Evolutionary conservation across 2,113 vertebrate genomes (phyloP).

Genomic region (Trinectes maculatus): DNA sequence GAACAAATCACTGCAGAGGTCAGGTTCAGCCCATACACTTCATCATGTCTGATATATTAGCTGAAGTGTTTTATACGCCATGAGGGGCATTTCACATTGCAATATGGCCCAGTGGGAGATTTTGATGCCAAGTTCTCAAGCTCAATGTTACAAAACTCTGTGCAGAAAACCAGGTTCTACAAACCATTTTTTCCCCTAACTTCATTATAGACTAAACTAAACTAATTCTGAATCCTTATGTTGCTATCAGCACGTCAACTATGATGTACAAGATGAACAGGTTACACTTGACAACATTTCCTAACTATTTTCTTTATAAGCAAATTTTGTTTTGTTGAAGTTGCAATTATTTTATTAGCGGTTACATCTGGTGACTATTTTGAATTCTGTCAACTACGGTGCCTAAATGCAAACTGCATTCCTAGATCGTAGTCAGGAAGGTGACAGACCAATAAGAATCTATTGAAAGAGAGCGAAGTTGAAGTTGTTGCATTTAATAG

Average conservation of each 20-base stretch:
- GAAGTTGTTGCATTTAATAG: conserved; percentile 17
- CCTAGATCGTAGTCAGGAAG: not conserved
- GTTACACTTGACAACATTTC: too few species aligned
- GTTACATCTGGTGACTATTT: too few species aligned
- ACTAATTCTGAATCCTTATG: too few species aligned
- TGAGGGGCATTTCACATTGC: not conserved
- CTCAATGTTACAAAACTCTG: not conserved
- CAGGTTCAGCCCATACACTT: not conserved
- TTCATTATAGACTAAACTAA: too few species aligned
- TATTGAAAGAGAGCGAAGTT: not conserved
- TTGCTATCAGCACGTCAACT: not conserved
- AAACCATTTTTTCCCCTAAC: not conserved
- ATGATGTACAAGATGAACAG: not conserved
- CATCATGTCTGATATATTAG: not conserved
- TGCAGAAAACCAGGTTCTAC: not conserved
- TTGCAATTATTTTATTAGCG: too few species aligned
- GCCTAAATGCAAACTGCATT: not conserved
- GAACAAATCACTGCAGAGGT: conserved; percentile 20
- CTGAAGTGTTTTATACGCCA: conserved; percentile 7
- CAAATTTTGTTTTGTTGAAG: not conserved
- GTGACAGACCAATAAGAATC: not conserved
- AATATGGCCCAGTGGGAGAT: conserved; percentile 1
- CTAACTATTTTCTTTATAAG: too few species aligned
- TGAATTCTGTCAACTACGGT: too few species aligned
- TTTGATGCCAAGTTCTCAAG: conserved; percentile 13